Percentiles rank a stretch among this genome's conserved stretches.
phyloP scores from a whole-genome alignment of 1,140 invertebrate genomes.

The Nylanderia fulva region DNA sequence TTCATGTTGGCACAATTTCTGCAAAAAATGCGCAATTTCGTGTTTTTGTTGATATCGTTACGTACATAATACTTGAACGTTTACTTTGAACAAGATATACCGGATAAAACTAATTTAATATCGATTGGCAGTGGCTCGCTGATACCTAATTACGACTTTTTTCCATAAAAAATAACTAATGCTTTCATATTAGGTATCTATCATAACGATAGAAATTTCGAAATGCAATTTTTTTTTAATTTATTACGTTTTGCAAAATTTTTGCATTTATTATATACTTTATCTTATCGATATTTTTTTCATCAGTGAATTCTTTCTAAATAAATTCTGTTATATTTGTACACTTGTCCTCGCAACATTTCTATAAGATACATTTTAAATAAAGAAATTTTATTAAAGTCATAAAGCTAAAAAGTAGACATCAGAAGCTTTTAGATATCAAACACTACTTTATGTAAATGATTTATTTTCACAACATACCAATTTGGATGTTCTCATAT shows the following conservation, averaged over 20 bases:
- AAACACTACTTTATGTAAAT: background rate
- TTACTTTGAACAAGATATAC: background rate
- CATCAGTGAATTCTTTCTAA: background rate
- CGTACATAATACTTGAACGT: background rate
- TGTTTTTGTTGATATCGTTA: background rate
- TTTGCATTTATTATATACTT: constrained; percentile 7
- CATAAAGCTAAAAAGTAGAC: background rate
- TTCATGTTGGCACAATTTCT: background rate
- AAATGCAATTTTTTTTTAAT: background rate
- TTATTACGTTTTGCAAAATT: background rate
- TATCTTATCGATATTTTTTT: background rate
- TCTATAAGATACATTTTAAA: background rate
- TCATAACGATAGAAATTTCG: background rate
- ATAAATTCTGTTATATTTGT: background rate
- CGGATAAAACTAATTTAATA: background rate
- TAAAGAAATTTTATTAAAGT: background rate
- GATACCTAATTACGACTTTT: constrained; percentile 12
- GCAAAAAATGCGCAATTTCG: background rate
- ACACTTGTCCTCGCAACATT: background rate
- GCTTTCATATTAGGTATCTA: background rate
- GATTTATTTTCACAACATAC: no score
- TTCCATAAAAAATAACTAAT: background rate
- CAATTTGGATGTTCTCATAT: background rate
- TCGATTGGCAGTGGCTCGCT: background rate
- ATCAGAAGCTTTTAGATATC: background rate